These are phyloP conservation scores for Sabatieria punctata DNA, from an alignment of 2,888 invertebrate species.

Conservation along the genomic window DNA sequence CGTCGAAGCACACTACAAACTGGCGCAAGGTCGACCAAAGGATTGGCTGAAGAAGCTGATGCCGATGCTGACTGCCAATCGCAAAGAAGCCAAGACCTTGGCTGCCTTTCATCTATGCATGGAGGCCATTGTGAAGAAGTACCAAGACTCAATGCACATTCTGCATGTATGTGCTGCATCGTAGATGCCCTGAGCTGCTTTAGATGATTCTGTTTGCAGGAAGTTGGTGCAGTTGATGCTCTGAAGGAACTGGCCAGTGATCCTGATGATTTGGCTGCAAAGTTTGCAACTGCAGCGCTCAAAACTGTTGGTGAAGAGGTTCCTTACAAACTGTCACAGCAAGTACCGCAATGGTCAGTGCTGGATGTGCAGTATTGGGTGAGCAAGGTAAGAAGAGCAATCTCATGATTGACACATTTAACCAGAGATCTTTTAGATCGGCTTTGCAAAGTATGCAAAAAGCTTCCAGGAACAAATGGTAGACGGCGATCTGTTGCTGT, in stretches of 20 bases:
- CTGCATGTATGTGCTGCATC: too few species aligned
- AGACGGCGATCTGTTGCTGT: conserved; percentile 83
- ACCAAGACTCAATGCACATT: too few species aligned
- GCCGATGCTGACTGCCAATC: conserved; percentile 74
- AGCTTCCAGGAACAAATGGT: conserved; percentile 79
- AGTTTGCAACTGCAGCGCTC: too few species aligned
- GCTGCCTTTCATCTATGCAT: conserved; percentile 94
- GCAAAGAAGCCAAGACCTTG: conserved; percentile 81
- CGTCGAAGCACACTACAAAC: conserved; percentile 42
- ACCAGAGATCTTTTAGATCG: conserved; percentile 57
- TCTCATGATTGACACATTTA: too few species aligned
- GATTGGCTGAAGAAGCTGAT: conserved; percentile 54
- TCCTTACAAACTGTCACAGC: too few species aligned
- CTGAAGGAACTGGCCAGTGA: too few species aligned
- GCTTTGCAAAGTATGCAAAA: conserved; percentile 62
- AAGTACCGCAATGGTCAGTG: conserved; percentile 90
- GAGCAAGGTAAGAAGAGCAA: conserved; percentile 56
- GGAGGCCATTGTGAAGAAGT: conserved; percentile 91
- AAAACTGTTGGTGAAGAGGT: too few species aligned
- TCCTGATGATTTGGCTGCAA: too few species aligned
- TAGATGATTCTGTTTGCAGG: too few species aligned
- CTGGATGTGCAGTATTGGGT: conserved; percentile 97
- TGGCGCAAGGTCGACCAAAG: background rate
- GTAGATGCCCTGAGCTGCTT: too few species aligned
- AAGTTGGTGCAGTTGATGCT: too few species aligned